Percentiles rank a stretch among this genome's conserved stretches.
phyloP scores from a whole-genome alignment of 1,140 invertebrate species.

The Drosophila tani region DNA sequence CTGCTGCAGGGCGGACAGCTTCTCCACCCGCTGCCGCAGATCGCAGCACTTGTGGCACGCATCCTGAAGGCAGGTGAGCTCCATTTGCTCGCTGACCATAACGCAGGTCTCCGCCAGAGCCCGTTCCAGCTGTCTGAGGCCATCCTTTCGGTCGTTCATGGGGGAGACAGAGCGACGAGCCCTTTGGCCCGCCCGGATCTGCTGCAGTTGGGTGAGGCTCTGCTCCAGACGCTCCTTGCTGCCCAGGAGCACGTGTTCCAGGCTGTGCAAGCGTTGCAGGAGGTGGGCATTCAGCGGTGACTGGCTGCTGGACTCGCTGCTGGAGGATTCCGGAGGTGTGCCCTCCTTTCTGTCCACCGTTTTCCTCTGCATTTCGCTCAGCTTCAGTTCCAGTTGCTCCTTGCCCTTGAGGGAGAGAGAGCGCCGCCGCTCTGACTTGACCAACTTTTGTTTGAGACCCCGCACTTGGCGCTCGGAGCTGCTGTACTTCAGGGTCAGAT shows the following conservation, averaged over 20 bases:
- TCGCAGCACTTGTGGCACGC: constrained; percentile 85
- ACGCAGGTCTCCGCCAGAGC: constrained; percentile 87
- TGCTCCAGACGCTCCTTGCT: constrained; percentile 85
- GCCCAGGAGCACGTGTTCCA: constrained; percentile 87
- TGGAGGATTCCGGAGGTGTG: constrained; percentile 51
- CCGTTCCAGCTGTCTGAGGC: constrained; percentile 87
- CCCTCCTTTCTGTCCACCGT: constrained; percentile 88
- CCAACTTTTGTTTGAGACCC: constrained; percentile 91
- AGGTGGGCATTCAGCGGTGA: constrained; percentile 84
- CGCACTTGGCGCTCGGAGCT: constrained; percentile 93
- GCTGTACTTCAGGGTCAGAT: constrained; percentile 92
- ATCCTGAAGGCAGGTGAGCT: constrained; percentile 84
- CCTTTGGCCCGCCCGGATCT: constrained; percentile 85
- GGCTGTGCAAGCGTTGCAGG: constrained; percentile 86
- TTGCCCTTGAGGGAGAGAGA: constrained; percentile 92
- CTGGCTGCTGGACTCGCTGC: constrained; percentile 45
- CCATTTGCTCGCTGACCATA: constrained; percentile 68
- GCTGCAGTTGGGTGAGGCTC: constrained; percentile 85
- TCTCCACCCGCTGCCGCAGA: constrained; percentile 74
- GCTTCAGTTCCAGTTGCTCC: constrained; percentile 93
- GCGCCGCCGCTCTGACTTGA: constrained; percentile 91
- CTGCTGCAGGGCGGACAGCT: constrained; percentile 58
- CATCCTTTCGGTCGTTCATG: constrained; percentile 87
- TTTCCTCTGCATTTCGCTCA: constrained; percentile 92
- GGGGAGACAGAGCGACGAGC: constrained; percentile 87